phyloP scores from a whole-genome alignment of 2,888 invertebrate genomes.

The Amblyjoppa proteus region DNA sequence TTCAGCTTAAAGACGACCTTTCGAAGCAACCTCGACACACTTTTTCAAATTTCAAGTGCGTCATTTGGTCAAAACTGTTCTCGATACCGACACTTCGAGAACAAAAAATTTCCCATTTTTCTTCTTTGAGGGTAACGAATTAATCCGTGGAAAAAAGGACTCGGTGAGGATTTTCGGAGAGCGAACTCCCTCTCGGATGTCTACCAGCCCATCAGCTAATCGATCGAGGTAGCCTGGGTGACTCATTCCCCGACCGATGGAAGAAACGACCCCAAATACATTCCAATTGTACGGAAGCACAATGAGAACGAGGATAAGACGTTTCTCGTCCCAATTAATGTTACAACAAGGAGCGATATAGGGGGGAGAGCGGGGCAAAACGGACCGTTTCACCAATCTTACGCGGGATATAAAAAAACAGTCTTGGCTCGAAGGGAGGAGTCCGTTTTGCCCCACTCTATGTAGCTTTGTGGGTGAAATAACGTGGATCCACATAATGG shows the following conservation, averaged over 20 bases:
- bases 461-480: constrained; percentile 14
- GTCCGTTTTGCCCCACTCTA: neutral
- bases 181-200: neutral
- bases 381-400: neutral
- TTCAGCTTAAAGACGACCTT: neutral
- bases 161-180: neutral
- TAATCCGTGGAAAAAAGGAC: neutral
- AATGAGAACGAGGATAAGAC: constrained; percentile 16
- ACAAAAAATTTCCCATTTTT: neutral
- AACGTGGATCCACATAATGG: constrained; percentile 15
- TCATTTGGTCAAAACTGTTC: neutral
- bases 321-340: constrained; percentile 59
- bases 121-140: neutral
- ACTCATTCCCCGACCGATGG: constrained; percentile 18
- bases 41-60: neutral
- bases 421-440: neutral
- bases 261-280: neutral
- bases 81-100: neutral
- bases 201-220: constrained; percentile 14
- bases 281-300: constrained; percentile 8
- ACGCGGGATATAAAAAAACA: neutral
- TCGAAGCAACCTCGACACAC: neutral
- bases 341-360: constrained; percentile 17
- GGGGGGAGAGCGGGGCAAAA: neutral
- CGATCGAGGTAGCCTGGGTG: constrained; percentile 25